Conservation (phyloP, 1,140 invertebrate species). For the Megathymus violae region DNA sequence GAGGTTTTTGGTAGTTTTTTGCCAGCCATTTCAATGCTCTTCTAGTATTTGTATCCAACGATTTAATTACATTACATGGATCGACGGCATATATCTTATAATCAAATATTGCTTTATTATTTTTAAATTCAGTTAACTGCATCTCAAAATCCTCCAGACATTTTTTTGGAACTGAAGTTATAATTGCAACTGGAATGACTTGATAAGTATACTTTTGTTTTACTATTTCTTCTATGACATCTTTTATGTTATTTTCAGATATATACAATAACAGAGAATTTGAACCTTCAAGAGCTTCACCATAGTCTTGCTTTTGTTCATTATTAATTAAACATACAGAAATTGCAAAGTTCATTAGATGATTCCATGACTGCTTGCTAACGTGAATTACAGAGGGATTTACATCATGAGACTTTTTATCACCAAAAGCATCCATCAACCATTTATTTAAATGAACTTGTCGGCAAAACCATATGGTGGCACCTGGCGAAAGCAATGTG, state of each 20-base stretch:
- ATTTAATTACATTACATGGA: constrained; percentile 54
- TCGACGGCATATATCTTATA: constrained; percentile 69
- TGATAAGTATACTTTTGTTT: constrained; percentile 76
- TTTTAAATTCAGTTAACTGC: constrained; percentile 49
- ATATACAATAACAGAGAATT: constrained; percentile 76
- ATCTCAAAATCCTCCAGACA: constrained; percentile 44
- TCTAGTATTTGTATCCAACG: constrained; percentile 71
- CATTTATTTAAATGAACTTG: constrained; percentile 69
- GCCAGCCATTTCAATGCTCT: constrained; percentile 85
- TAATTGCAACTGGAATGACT: constrained; percentile 67
- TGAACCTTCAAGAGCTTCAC: constrained; percentile 70
- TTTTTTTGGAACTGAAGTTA: constrained; percentile 52
- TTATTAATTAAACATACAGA: constrained; percentile 65
- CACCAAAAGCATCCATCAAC: constrained; percentile 67
- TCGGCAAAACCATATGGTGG: constrained; percentile 63
- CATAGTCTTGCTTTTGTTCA: constrained; percentile 50
- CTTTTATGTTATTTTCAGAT: constrained; percentile 55
- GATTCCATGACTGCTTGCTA: constrained; percentile 76
- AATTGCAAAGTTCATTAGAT: constrained; percentile 76
- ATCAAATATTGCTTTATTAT: constrained; percentile 61
- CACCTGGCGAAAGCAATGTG: constrained; percentile 84
- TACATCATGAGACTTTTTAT: constrained; percentile 53
- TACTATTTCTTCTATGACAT: constrained; percentile 73
- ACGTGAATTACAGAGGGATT: constrained; percentile 69
- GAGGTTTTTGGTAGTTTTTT: constrained; percentile 80